These are phyloP conservation scores for Botia almorhae DNA, from an alignment of 2,797 vertebrate species.

Conservation along the genomic window DNA sequence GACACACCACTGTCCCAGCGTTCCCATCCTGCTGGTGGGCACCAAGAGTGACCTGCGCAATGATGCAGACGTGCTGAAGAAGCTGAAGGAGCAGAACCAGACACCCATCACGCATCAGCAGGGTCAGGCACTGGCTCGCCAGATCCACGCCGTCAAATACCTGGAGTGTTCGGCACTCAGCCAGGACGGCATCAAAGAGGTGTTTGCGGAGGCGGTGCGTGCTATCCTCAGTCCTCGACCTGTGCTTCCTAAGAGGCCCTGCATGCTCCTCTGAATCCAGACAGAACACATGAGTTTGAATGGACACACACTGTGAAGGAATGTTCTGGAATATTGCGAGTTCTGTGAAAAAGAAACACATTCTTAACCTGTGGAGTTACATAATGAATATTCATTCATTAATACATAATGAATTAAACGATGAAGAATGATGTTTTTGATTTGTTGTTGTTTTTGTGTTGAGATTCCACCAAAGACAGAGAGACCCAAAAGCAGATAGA, in stretches of 20 bases:
- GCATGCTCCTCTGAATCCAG: slow-evolving; percentile 83
- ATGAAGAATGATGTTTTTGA: no score
- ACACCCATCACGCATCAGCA: slow-evolving; percentile 84
- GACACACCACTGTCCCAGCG: slow-evolving; percentile 86
- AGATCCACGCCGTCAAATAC: slow-evolving; percentile 88
- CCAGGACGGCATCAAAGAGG: slow-evolving; percentile 89
- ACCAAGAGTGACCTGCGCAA: slow-evolving; percentile 89
- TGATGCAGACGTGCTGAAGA: slow-evolving; percentile 84
- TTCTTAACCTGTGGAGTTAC: no score
- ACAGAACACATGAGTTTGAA: no score
- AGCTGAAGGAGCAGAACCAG: slow-evolving; percentile 91
- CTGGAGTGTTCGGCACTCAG: slow-evolving; percentile 88
- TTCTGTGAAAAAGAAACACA: no score
- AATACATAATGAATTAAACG: no score
- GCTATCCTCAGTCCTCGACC: slow-evolving; percentile 85
- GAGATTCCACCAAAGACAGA: no score
- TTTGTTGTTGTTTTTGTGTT: no score
- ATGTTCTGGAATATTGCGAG: no score
- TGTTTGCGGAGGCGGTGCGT: slow-evolving; percentile 85
- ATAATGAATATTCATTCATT: no score
- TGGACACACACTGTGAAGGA: no score
- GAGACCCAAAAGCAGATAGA: no score
- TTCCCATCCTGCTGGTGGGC: slow-evolving; percentile 88
- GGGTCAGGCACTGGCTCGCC: slow-evolving; percentile 82
- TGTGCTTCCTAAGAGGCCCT: slow-evolving; percentile 74